Conservation (phyloP, 2,888 invertebrate species). For the Eristalis arbustorum region DNA sequence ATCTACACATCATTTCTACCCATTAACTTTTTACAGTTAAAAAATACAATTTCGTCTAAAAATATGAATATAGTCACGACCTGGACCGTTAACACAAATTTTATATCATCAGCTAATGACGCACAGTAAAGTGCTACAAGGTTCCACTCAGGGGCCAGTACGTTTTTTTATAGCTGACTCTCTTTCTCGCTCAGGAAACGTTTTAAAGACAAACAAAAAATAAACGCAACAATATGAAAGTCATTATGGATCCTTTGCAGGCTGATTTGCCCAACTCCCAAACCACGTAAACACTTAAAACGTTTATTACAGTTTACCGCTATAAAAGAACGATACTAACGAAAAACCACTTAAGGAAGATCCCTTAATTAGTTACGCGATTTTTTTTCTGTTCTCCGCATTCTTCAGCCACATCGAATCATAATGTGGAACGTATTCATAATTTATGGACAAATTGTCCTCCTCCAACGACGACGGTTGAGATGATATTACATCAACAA, state of each 20-base stretch:
- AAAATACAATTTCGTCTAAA: neutral
- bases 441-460: slow-evolving; percentile 62
- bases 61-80: neutral
- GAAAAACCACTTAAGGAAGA: slow-evolving; percentile 50
- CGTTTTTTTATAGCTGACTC: neutral
- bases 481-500: slow-evolving; percentile 46
- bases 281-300: slow-evolving; percentile 14
- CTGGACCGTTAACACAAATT: neutral
- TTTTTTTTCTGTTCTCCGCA: slow-evolving; percentile 7
- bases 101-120: neutral
- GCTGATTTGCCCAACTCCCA: neutral
- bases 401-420: neutral
- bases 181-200: neutral
- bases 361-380: slow-evolving; percentile 52
- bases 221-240: neutral
- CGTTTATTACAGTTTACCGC: neutral
- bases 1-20: no score
- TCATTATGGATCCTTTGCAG: neutral
- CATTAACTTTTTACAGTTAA: neutral
- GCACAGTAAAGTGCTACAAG: neutral
- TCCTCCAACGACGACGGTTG: neutral
- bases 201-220: neutral
- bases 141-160: neutral
- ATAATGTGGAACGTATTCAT: slow-evolving; percentile 44
- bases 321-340: slow-evolving; percentile 16